Evolutionary conservation across 2,888 invertebrate species (phyloP), one percentile per base, ranked within the genome.

Genomic region (Aricia artaxerxes): DNA sequence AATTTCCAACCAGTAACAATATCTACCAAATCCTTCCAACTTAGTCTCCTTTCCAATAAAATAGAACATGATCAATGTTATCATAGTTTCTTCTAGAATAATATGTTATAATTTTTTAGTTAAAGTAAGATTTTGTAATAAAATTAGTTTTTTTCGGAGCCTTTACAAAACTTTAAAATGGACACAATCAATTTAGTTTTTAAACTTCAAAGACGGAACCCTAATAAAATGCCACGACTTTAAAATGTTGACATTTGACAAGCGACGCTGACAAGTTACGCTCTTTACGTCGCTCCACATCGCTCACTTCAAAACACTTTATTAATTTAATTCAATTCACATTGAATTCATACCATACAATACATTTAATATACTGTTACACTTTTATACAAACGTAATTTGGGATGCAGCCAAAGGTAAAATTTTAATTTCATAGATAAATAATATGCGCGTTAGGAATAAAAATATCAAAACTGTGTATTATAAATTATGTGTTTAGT

Each of bases 201-300:
- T 69, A 38, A 69, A 69, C 24, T 31, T 64, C 1, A 69, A 2
- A 69, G 16, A 31, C 35, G 76, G 76, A 35, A 76, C 76, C 76
- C 76, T 31, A 76, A 76, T 31, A 75, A 49, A 90, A 91, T 91
- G 89, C 88, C 88, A 89, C 88, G 88, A 89, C 89, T 91, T 89
- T 90, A 89, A 87, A 91, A 86, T 82, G 90, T 87, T 89, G 90
- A 89, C 91, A 88, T 90, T 90, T 94, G 94, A 94, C 93, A 92
- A 88, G 91, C 93, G 92, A 91, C 87, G 87, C 91, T 89, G 92
- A 92, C 91, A 87, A 81, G 87, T 91, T 92, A 90, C 91, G 85
- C 82, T 83, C 82, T 81, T 78, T 81, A 77, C 60, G 78, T 85
- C 69, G 73, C 53, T 80, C 80, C 81, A 79, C 82, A 80, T 72